Evolutionary conservation across 1,140 invertebrate species (phyloP), one percentile per base, ranked within the genome.

Genomic region (Danaus plexippus): DNA sequence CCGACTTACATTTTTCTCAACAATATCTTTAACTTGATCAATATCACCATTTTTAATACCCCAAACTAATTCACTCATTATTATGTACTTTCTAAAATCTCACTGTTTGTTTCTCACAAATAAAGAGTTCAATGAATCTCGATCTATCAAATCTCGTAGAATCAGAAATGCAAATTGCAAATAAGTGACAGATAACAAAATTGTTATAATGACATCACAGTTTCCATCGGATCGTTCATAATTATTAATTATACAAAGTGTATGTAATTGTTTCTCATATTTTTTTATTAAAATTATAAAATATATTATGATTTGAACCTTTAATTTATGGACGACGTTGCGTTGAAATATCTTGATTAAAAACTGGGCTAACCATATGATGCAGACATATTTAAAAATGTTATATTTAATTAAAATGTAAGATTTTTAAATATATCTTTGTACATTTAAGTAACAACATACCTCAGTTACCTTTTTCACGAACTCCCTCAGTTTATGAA

Each of bases 31-130:
- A 11, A 98, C 95, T 88, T 94, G 92, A 69, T 97, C 95, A 68
- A 97, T 89, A 85, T 98, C 96, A 50, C 96, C 96, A 84, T 97
- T 98, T 89, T 97, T 97, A 62, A 98, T 94, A 75, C 94, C 94
- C 95, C 96, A 97, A 60, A 96, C 92, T 77, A 97, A 91, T 86
- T 94, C 94, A 78, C 90, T 91, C 92, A 92, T 93, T 85, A 79
- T 90, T 62, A 52, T 40, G 61, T 76, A 76, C 70, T 77, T 77
- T 66, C 46, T 53, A 47, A 56, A 41, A 22, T 48, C 49, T 52
- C 42, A 47, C 54, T 54, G 49, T 61, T 61, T 61, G 56, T 60
- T 47, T 54, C 48, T 51, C 15, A 52, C 32, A 54, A 54, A 41
- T 48, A 44, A 22, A 59, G 43, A 54, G 47, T 54, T 54, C 41